Evolutionary conservation across 1,140 invertebrate species (phyloP), one percentile per base, ranked within the genome.

Genomic region (Eurosta solidaginis): DNA sequence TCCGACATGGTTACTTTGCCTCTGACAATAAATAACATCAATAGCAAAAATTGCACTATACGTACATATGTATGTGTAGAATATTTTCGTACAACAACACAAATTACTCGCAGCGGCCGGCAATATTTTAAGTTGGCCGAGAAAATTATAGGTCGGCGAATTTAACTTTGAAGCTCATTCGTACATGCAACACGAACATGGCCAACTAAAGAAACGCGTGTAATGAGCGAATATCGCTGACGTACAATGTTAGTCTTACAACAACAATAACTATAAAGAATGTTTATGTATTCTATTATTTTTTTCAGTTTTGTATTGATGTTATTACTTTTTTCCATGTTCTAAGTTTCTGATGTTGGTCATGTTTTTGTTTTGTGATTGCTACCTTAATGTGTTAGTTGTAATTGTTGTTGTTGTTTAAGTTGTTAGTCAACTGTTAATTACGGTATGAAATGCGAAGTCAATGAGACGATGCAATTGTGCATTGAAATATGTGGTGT

Each of bases 71-170:
- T 14, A 27, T 20, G 36, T 27, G 22, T 22, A 63, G 77, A 7
- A 33, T n/a, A n/a, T n/a, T n/a, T n/a, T 45, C 68, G 36, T 50
- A 52, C 47, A 78, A 49, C 76, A 83, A 74, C 73, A 68, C 59
- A 68, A 68, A 40, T 68, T 22, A n/a, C n/a, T n/a, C 27, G 50
- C 42, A 50, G 73, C 73, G 77, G 73, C 78, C 78, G 78, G 50
- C 73, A 75, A 75, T 63, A 82, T 82, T 82, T 86, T 85, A 86
- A 85, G 83, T 86, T 82, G 59, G 59, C 59, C 59, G 85, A 83
- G 83, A 85, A 86, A 86, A 86, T 86, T 86, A 86, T 83, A 86
- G 85, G 83, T 86, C 85, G 85, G 85, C 84, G 82, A 81, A 82
- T 86, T 86, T 86, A 86, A 86, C 85, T 86, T 86, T 86, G 85